Evolutionary conservation across 2,797 vertebrate genomes (phyloP), one percentile per base, ranked within the genome.

Genomic region (Pachyuromys duprasi): DNA sequence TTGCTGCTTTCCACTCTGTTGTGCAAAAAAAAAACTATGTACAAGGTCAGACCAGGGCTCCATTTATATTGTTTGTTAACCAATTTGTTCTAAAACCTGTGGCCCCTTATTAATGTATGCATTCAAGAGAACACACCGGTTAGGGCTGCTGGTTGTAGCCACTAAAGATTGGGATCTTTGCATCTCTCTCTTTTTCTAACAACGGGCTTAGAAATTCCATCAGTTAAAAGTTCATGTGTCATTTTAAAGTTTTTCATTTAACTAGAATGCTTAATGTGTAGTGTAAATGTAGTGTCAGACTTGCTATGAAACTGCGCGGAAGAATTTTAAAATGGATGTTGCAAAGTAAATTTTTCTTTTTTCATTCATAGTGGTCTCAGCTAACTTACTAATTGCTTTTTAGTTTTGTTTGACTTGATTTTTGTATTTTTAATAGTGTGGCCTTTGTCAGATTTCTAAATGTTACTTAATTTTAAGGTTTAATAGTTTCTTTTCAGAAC

Each of bases 21-120:
- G 97, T 97, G 97, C 97, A 98, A 98, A 98, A 97, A 98, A 92
- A 98, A 49, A n/a, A n/a, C n/a, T 98, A 98, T 98, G 95, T 95
- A 90, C 49, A 75, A 89, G 98, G 98, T 98, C 98, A 98, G 31
- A 67, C 63, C 22, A 95, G 98, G 97, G 95, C 96, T 96, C 42
- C 81, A 95, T 79, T 97, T 98, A 97, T 98, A 97, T 95, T 98
- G 87, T 97, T 98, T 97, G 95, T 95, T 95, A 98, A 95, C 97
- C 97, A 97, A 98, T 98, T 98, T 98, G 97, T 98, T 98, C 93
- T 96, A 97, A 97, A 93, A 97, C 94, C 95, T 91, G 94, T 98
- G 95, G 95, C 96, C 95, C 53, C 36, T 53, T 98, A 98, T 92
- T 98, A 98, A 97, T 97, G 82, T 96, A 92, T 84, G 88, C 90